A percentile compares a stretch with the other conserved stretches of the same genome.
Evolutionary conservation across 2,113 vertebrate genomes (phyloP).

Genomic region (Carassius auratus): DNA sequence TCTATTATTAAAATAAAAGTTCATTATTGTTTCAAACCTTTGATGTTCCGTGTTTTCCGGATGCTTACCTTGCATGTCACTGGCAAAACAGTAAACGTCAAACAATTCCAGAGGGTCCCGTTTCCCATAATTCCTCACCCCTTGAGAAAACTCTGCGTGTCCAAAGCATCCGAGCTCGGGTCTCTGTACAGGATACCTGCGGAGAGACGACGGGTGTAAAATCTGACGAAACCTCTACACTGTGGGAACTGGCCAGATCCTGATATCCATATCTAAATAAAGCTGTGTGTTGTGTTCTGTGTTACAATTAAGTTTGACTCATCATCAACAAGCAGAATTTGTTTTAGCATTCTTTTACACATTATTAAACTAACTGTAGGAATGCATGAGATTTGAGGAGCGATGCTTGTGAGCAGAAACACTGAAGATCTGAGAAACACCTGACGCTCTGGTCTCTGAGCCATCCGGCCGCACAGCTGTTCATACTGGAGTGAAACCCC

Average conservation of each 20-base stretch:
- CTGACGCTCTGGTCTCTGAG: slow-evolving; percentile 89
- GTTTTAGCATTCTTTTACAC: too few species aligned
- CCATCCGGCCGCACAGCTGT: slow-evolving; percentile 93
- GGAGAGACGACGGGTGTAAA: slow-evolving; percentile 22
- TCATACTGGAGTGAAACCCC: slow-evolving; percentile 85
- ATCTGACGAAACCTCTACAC: not conserved
- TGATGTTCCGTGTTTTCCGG: not conserved
- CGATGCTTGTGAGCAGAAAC: too few species aligned
- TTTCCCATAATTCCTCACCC: slow-evolving; percentile 89
- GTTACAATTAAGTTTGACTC: too few species aligned
- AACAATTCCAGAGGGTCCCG: slow-evolving; percentile 84
- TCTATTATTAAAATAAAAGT: too few species aligned
- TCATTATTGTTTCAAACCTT: too few species aligned
- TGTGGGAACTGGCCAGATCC: not conserved
- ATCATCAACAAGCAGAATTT: too few species aligned
- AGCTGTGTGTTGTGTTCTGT: not conserved
- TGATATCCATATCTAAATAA: slow-evolving; percentile 21
- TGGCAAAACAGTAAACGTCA: slow-evolving; percentile 92
- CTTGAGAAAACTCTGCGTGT: slow-evolving; percentile 85
- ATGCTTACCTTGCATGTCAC: slow-evolving; percentile 80
- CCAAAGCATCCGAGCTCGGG: slow-evolving; percentile 93
- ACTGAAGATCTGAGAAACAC: slow-evolving; percentile 62
- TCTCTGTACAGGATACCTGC: slow-evolving; percentile 89
- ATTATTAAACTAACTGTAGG: too few species aligned
- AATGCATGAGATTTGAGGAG: too few species aligned